Base-by-base conservation (phyloP, 1,140 invertebrate species). In the Brachionus manjavacas region DNA sequence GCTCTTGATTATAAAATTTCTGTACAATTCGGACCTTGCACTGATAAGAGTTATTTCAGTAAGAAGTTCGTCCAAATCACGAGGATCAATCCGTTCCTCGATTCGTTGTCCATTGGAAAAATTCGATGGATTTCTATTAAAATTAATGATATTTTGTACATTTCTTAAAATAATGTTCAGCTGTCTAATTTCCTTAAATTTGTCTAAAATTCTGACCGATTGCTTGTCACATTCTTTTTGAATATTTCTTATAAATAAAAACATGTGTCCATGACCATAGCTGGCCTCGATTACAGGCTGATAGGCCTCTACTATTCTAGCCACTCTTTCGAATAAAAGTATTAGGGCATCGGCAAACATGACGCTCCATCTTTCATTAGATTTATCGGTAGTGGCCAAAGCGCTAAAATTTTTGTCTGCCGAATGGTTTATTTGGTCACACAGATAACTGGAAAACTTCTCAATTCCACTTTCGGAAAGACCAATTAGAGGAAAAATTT, bases 401-500 rank as follows among this genome's bases (percentile, higher is more conserved):
- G 87, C 43, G 66, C 89, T 89, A 39, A 95, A 86, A 89, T 94
- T 94, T 86, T 94, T 94, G 83, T 93, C 92, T 1, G 93, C 92
- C 72, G 92, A 93, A 46, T 92, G 92, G 84, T 85, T 86, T 76
- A 89, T 87, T 88, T 91, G 89, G 52, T 92, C 91, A 86, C 94
- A 94, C 3, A 99, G 91, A 89, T 97, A 98, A 23, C 92, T 92
- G n/a, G 95, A 94, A 88, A 98, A 97, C 87, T 96, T 93, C 84
- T 93, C 92, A 1, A 99, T 91, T 0, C 97, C 97, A 87, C 95
- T 94, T 60, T 94, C 92, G 85, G 98, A 94, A 90, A 96, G 94
- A 55, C 95, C 95, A 4, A 99, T 91, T 25, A 99, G 91, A 2
- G 97, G 97, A 90, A 99, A 99, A 87, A 99, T 94, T 90, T 99